Evolutionary conservation across 2,113 vertebrate genomes (phyloP), one percentile per base, ranked within the genome.

Genomic region (Colinus virginianus): DNA sequence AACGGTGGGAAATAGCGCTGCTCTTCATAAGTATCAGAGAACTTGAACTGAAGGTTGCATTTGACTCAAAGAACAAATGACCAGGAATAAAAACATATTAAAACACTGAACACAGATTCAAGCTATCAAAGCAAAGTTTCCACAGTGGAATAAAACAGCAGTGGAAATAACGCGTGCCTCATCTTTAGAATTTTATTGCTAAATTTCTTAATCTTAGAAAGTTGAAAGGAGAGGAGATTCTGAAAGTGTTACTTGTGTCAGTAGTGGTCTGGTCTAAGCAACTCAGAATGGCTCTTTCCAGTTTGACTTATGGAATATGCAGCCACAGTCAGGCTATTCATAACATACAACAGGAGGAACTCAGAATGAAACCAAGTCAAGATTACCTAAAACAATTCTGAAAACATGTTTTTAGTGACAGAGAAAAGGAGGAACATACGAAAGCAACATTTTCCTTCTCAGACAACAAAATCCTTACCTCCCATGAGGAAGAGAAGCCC

Each of bases 401-500:
- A 76, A 85, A 84, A 56, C 18, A 7, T n/a, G 15, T 76, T 78
- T 79, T 62, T 51, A 45, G 23, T 55, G 38, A 55, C 62, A 84
- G 48, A 72, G 48, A 62, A 91, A 95, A 93, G 4, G 34, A 79
- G 23, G 12, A 30, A 49, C 8, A 7, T 4, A 7, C 21, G 8
- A 83, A 77, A 75, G 38, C 25, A 69, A 58, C 3, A 36, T 13
- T 48, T 85, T 84, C 71, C 34, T 74, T 74, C n/a, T 71, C 32
- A 40, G 48, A 83, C 5, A 55, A 1, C 5, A 36, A 9, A 10
- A 76, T 71, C 26, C 99, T 98, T 97, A 99, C 99, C 99, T 98
- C 99, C 99, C 99, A 99, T 99, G 91, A 99, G 99, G 98, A 99
- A 99, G 95, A 99, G 99, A 90, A 99, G 98, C 84, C 99, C 99